Percentiles rank a stretch among this genome's conserved stretches.
Conservation (phyloP, 2,888 invertebrate species). For the Campoplex capitator region DNA sequence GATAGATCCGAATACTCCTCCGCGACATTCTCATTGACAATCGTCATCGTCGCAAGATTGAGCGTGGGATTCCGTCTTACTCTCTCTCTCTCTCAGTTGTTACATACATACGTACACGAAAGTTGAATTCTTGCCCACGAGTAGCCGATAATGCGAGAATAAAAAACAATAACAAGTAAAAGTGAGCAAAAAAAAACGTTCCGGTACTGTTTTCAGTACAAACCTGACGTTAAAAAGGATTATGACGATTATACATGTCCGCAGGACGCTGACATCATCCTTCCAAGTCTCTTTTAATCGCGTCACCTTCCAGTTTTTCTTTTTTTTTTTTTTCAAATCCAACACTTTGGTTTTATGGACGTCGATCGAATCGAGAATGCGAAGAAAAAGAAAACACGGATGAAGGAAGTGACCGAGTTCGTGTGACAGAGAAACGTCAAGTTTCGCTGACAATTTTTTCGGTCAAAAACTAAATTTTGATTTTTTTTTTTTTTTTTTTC, state of each 20-base stretch:
- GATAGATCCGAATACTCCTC: constrained; percentile 46
- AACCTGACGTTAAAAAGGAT: neutral
- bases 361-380: neutral
- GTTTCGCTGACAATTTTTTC: neutral
- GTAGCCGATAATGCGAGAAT: neutral
- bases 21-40: constrained; percentile 59
- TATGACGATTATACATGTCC: neutral
- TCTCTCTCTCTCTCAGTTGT: neutral
- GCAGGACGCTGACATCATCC: constrained; percentile 36
- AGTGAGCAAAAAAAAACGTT: neutral
- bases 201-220: neutral
- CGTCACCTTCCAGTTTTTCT: constrained; percentile 32
- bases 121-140: neutral
- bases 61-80: constrained; percentile 56
- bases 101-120: neutral
- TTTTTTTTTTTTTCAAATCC: neutral
- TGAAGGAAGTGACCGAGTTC: neutral
- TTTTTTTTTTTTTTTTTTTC: too few relatives aligned
- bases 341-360: neutral
- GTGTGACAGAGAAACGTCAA: too few relatives aligned
- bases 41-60: constrained; percentile 57
- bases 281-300: constrained; percentile 41
- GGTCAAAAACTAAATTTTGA: too few relatives aligned
- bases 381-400: neutral
- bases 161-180: neutral